Evolutionary conservation across 2,113 vertebrate species (phyloP), one percentile per base, ranked within the genome.

Genomic region (Melozone crissalis): DNA sequence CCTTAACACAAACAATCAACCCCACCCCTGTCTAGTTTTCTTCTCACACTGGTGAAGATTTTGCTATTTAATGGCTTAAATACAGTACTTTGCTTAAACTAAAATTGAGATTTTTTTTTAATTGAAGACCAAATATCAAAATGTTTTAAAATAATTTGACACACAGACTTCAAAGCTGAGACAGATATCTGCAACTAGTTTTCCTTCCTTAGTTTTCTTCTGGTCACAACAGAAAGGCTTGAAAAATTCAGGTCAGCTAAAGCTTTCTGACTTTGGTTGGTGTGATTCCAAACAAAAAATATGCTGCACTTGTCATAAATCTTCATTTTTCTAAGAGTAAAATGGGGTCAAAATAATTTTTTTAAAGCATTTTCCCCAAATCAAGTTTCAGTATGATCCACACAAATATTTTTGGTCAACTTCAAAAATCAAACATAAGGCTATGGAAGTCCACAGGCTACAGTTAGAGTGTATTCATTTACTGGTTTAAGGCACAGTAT

Each of bases 401-500:
- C 83, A 74, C 37, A 86, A 87, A 27, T 46, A 67, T 54, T 84
- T 93, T 83, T 85, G 93, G 91, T 73, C 52, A 92, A 41, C 75
- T 82, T 90, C 74, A 95, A 78, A 69, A 94, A 67, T 87, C 66
- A 93, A 94, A 94, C 46, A 61, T 46, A 93, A 54, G 90, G 84
- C 88, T 93, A 93, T 28, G 77, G 84, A 92, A 85, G 55, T 63
- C 73, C 86, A 82, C 30, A 91, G 65, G 54, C 62, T 91, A 83
- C 78, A 96, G 73, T 12, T 63, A 37, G 22, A 93, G 80, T 78
- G 59, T 93, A 58, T 84, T 95, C 35, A 79, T 89, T 95, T 65
- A 71, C 52, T 89, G 91, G 55, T 87, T 95, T 98, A 98, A 98
- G 97, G 98, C 98, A 98, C 96, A 51, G 39, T 62, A 20, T 28